phyloP scores from a whole-genome alignment of 2,888 invertebrate genomes.

The Cremastinae sp. region DNA sequence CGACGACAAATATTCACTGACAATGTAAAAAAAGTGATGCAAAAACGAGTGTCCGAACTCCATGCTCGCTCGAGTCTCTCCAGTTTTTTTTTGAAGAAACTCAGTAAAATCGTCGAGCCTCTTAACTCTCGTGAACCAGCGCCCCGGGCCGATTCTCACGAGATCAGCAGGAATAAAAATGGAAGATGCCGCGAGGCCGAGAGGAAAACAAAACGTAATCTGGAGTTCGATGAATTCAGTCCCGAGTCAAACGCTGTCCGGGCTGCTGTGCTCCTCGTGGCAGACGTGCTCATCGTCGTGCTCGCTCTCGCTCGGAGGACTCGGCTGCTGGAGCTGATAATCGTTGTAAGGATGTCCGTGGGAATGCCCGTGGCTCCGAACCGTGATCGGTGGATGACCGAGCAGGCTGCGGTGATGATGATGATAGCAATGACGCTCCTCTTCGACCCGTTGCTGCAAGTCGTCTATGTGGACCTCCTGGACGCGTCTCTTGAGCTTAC shows the following conservation, averaged over 20 bases:
- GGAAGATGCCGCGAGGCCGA: background rate
- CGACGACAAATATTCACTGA: background rate
- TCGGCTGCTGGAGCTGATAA: slow-evolving; percentile 69
- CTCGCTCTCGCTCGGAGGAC: slow-evolving; percentile 73
- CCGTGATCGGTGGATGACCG: slow-evolving; percentile 72
- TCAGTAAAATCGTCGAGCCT: too few relatives aligned
- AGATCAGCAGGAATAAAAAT: background rate
- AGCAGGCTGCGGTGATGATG: slow-evolving; percentile 61
- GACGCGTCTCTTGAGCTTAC: slow-evolving; percentile 76
- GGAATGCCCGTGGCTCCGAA: slow-evolving; percentile 65
- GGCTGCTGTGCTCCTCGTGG: slow-evolving; percentile 67
- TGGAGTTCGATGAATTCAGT: slow-evolving; percentile 28
- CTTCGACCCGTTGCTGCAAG: slow-evolving; percentile 70
- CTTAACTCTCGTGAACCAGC: too few relatives aligned
- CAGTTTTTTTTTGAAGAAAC: too few relatives aligned
- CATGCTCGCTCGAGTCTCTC: background rate
- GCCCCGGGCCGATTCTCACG: too few relatives aligned
- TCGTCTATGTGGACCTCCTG: slow-evolving; percentile 70
- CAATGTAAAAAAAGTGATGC: slow-evolving; percentile 3
- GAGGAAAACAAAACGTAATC: slow-evolving; percentile 48
- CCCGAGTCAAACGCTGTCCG: slow-evolving; percentile 74
- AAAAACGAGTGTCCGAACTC: background rate
- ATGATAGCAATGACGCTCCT: slow-evolving; percentile 68
- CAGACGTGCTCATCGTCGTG: slow-evolving; percentile 65
- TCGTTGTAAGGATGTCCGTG: slow-evolving; percentile 67